Conservation (phyloP, 1,140 invertebrate genomes). For the Maconellicoccus hirsutus region DNA sequence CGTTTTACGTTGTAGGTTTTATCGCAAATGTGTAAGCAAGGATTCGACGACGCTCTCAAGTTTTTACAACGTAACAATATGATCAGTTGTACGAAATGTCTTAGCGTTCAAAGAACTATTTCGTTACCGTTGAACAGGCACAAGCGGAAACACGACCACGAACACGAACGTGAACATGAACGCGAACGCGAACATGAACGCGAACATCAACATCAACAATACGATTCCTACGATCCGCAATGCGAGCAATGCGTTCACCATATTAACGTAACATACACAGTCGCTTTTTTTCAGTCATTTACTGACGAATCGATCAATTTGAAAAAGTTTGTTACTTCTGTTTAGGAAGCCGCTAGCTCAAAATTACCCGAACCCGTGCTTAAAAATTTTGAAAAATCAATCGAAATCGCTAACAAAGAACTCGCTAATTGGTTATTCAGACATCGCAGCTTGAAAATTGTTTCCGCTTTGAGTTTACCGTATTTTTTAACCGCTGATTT, state of each 20-base stretch:
- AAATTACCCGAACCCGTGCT: conserved; percentile 73
- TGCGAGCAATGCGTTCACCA: conserved; percentile 73
- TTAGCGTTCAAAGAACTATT: conserved; percentile 70
- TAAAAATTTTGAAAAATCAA: conserved; percentile 80
- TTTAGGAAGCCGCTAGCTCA: conserved; percentile 69
- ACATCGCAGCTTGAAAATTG: conserved; percentile 61
- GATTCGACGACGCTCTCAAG: conserved; percentile 88
- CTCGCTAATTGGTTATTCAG: conserved; percentile 81
- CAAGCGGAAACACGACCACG: conserved; percentile 38
- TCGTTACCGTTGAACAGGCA: conserved; percentile 43
- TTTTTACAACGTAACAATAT: conserved; percentile 87
- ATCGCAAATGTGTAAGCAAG: conserved; percentile 93
- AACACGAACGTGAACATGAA: too few species aligned
- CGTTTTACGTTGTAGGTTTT: conserved; percentile 39
- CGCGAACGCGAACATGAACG: too few species aligned
- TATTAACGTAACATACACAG: too few species aligned
- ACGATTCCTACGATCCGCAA: conserved; percentile 63
- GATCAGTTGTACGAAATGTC: conserved; percentile 70
- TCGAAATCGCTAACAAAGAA: conserved; percentile 79
- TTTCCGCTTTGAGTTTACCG: conserved; percentile 67
- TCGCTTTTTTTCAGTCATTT: too few species aligned
- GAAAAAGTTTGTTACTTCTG: not conserved
- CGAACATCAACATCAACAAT: too few species aligned
- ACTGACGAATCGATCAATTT: too few species aligned
- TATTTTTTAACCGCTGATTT: conserved; percentile 77